Base-by-base conservation (phyloP, 2,797 vertebrate genomes). In the Tinamus major region DNA sequence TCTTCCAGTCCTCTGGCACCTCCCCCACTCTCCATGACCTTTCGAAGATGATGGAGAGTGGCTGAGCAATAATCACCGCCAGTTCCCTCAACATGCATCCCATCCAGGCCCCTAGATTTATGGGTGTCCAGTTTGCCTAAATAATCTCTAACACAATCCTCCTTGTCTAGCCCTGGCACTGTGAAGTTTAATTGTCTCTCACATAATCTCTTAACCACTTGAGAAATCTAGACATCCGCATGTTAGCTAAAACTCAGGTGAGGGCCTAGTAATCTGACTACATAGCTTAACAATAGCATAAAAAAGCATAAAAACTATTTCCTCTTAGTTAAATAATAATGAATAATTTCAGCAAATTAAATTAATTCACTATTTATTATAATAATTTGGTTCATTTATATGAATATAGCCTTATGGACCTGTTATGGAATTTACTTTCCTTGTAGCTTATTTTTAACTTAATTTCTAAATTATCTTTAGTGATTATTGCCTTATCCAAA, bases 291-390 rank as follows among this genome's bases (percentile, higher is more conserved):
- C n/a, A 37, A 33, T 75, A 59, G n/a, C n/a, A n/a, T n/a, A n/a
- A n/a, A n/a, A 90, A 90, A 65, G 13, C 75, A 59, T 82, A 20
- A 23, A 27, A 85, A 53, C 72, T 76, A 4, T 3, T 69, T 2
- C 24, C 3, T 74, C 44, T 41, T 26, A 74, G 24, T 81, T 81
- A 94, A 91, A 81, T 44, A 85, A 74, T 71, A 92, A 93, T 91
- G 80, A 90, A 94, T 79, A 10, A 17, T 4, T 18, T 72, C 56
- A 84, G 46, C 29, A 91, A 82, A 92, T 93, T 67, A 81, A 90
- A 90, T 88, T 56, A 0, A 49, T 86, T 31, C 67, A 4, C 51
- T 88, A 35, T 86, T 82, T 92, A 82, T 92, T 91, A 11, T 63
- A 81, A 33, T 51, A 41, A 58, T 90, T 74, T 64, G n/a, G 2